Percentiles rank a stretch among this genome's conserved stretches.
Evolutionary conservation across 2,888 invertebrate species (phyloP).

Genomic region (Autographa pulchrina): DNA sequence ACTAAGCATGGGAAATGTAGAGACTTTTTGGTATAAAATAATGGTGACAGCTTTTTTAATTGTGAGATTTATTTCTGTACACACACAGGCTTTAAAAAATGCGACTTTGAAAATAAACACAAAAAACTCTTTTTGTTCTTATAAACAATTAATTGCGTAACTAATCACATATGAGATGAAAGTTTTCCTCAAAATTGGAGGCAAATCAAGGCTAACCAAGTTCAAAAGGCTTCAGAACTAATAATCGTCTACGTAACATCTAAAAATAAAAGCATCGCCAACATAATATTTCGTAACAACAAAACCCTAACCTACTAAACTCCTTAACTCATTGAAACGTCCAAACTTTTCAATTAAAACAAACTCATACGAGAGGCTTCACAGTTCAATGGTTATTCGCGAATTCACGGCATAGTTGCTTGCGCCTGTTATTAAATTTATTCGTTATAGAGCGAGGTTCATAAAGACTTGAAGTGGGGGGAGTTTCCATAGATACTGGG

Average conservation of each 20-base stretch:
- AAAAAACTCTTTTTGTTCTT: no score
- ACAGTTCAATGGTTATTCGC: constrained; percentile 65
- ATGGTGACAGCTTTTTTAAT: no score
- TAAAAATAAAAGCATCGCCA: constrained; percentile 17
- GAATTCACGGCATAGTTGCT: constrained; percentile 72
- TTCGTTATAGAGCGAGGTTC: constrained; percentile 71
- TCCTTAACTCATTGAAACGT: constrained; percentile 27
- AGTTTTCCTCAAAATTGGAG: no score
- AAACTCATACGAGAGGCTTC: constrained; percentile 51
- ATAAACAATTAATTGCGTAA: no score
- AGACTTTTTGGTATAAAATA: no score
- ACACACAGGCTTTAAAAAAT: no score
- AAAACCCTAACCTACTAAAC: constrained; percentile 48
- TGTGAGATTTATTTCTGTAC: no score
- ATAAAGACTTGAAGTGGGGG: constrained; percentile 78
- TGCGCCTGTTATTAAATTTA: constrained; percentile 61
- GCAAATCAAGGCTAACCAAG: not conserved
- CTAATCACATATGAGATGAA: no score
- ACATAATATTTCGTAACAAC: constrained; percentile 18
- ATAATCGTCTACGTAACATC: not conserved
- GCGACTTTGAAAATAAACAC: no score
- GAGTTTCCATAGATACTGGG: constrained; percentile 80
- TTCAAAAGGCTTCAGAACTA: not conserved
- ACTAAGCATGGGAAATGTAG: no score
- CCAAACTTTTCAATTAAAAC: constrained; percentile 63